A percentile compares a stretch with the other conserved stretches of the same genome.
Evolutionary conservation across 2,797 vertebrate species (phyloP).

Genomic region (Saxicola maurus): DNA sequence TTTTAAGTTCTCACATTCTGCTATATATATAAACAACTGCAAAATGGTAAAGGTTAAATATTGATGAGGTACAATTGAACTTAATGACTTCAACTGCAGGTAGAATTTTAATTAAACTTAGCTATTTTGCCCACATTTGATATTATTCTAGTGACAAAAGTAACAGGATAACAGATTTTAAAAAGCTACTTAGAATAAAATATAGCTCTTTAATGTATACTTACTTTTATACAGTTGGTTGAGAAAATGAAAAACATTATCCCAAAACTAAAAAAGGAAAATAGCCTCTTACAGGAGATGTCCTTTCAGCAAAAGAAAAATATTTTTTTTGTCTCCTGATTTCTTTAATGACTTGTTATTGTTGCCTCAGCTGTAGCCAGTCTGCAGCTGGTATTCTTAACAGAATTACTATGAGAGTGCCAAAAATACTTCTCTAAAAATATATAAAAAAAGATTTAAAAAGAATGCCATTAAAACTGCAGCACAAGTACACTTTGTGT

Average conservation of each 20-base stretch:
- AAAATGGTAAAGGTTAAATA: slow-evolving; percentile 16
- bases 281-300: neutral
- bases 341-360: slow-evolving; percentile 69
- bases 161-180: slow-evolving; percentile 53
- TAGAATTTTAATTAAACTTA: slow-evolving; percentile 70
- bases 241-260: neutral
- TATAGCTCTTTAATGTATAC: neutral
- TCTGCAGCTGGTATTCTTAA: slow-evolving; percentile 68
- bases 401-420: slow-evolving; percentile 61
- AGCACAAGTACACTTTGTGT: slow-evolving; percentile 64
- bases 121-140: slow-evolving; percentile 56
- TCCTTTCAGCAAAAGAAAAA: neutral
- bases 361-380: slow-evolving; percentile 46
- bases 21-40: slow-evolving; percentile 5
- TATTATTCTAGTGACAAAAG: slow-evolving; percentile 43
- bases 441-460: slow-evolving; percentile 59
- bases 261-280: neutral
- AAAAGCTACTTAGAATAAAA: slow-evolving; percentile 29
- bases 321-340: slow-evolving; percentile 26
- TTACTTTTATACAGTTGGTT: neutral
- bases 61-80: slow-evolving; percentile 17
- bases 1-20: neutral
- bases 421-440: slow-evolving; percentile 71
- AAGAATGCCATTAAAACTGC: slow-evolving; percentile 55
- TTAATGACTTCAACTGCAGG: slow-evolving; percentile 70